Conservation (phyloP, 2,888 invertebrate species). For the Apamea sordens region DNA sequence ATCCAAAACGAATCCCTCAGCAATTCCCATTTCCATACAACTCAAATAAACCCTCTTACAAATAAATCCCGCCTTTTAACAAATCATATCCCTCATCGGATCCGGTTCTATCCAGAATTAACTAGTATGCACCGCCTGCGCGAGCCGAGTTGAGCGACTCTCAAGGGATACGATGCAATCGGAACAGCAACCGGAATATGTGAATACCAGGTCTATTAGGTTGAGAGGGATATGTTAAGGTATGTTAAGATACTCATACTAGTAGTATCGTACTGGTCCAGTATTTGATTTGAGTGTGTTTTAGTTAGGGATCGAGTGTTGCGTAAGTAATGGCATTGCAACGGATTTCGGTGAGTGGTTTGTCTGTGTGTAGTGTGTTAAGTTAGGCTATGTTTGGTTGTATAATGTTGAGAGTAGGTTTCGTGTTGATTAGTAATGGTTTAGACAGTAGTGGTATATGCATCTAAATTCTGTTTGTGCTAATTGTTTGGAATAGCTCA, state of each 20-base stretch:
- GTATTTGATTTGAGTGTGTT: conserved; percentile 34
- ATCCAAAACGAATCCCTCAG: not conserved
- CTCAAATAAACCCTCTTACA: conserved; percentile 14
- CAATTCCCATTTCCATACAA: not conserved
- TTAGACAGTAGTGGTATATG: not conserved
- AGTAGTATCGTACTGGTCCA: not conserved
- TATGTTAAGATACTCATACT: conserved; percentile 31
- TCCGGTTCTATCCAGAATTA: conserved; percentile 67
- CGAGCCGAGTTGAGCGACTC: conserved; percentile 61
- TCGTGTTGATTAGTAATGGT: not conserved
- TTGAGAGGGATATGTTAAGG: conserved; percentile 41
- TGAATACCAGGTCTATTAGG: conserved; percentile 68
- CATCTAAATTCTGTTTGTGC: not conserved
- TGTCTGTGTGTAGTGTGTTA: not conserved
- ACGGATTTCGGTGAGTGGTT: conserved; percentile 13
- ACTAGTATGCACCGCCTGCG: conserved; percentile 58
- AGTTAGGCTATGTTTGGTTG: not conserved
- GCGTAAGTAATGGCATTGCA: not conserved
- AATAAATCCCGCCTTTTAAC: conserved; percentile 54
- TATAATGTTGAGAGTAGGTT: not conserved
- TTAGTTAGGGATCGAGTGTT: conserved; percentile 13
- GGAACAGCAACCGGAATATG: conserved; percentile 69
- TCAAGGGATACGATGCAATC: conserved; percentile 69
- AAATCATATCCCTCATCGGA: conserved; percentile 67
- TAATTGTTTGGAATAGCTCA: not conserved